Conservation (phyloP, 2,113 vertebrate genomes). For the Archilochus colubris region DNA sequence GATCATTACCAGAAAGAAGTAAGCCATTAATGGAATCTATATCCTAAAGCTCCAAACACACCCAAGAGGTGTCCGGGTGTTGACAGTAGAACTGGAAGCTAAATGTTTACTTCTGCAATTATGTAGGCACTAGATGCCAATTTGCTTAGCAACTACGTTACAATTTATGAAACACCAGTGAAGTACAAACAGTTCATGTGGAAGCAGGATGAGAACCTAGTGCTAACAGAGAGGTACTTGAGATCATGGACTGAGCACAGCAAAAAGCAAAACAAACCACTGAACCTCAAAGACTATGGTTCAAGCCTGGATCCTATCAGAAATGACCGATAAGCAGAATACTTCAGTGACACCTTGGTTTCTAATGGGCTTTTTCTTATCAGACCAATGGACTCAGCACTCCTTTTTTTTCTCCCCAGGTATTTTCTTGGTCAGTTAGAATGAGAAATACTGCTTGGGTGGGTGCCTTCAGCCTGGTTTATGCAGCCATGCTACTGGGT, state of each 20-base stretch:
- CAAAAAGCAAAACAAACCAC: background rate
- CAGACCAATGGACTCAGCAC: background rate
- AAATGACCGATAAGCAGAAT: background rate
- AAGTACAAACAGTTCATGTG: slow-evolving; percentile 49
- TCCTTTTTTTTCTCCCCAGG: background rate
- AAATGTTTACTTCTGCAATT: slow-evolving; percentile 71
- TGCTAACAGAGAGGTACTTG: slow-evolving; percentile 22
- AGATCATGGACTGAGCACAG: background rate
- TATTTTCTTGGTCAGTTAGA: background rate
- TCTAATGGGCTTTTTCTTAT: background rate
- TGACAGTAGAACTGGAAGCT: slow-evolving; percentile 41
- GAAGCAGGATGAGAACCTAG: slow-evolving; percentile 32
- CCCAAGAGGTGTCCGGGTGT: slow-evolving; percentile 68
- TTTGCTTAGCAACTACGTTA: slow-evolving; percentile 58
- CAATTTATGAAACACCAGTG: slow-evolving; percentile 55
- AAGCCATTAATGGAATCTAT: slow-evolving; percentile 59
- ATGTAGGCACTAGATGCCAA: slow-evolving; percentile 27
- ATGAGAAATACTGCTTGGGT: background rate
- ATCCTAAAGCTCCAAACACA: slow-evolving; percentile 66
- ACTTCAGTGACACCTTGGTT: background rate
- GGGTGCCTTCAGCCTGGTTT: background rate
- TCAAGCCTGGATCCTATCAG: background rate
- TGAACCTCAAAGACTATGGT: background rate
- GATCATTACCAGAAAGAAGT: slow-evolving; percentile 10
- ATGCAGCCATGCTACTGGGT: background rate